A percentile compares a stretch with the other conserved stretches of the same genome.
Conservation (phyloP, 2,113 vertebrate genomes). For the Ochotona princeps region DNA sequence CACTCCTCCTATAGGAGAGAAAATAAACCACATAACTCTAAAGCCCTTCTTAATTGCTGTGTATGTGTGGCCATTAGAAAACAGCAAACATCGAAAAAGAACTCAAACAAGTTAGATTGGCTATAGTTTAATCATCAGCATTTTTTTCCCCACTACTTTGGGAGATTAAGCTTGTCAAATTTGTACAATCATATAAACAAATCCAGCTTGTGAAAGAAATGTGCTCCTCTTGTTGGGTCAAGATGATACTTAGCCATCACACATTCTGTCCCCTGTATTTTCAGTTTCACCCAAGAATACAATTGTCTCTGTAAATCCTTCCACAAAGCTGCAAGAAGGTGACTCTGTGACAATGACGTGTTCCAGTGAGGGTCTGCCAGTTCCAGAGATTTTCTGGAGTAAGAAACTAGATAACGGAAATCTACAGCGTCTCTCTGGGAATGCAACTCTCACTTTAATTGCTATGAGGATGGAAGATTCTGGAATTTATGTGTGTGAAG, state of each 20-base stretch:
- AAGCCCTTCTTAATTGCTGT: slow-evolving; percentile 26
- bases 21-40: not conserved
- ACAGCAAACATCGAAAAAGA: slow-evolving; percentile 11
- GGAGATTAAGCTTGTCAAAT: not conserved
- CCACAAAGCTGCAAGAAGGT: slow-evolving; percentile 82
- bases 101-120: not conserved
- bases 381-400: slow-evolving; percentile 83
- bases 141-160: not conserved
- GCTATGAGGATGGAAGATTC: slow-evolving; percentile 80
- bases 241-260: not conserved
- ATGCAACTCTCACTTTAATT: slow-evolving; percentile 80
- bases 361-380: slow-evolving; percentile 82
- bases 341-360: slow-evolving; percentile 84
- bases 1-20: not conserved
- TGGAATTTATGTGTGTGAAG: slow-evolving; percentile 86
- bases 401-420: slow-evolving; percentile 59
- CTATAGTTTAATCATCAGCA: not conserved
- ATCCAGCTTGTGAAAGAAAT: not conserved
- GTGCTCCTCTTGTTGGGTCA: too few species aligned
- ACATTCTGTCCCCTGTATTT: slow-evolving; percentile 54
- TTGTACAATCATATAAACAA: not conserved
- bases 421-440: slow-evolving; percentile 67
- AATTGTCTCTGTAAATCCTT: slow-evolving; percentile 75
- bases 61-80: not conserved
- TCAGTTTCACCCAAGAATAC: slow-evolving; percentile 85